Evolutionary conservation across 2,797 vertebrate genomes (phyloP).

Genomic region (Dendrocincla fuliginosa): DNA sequence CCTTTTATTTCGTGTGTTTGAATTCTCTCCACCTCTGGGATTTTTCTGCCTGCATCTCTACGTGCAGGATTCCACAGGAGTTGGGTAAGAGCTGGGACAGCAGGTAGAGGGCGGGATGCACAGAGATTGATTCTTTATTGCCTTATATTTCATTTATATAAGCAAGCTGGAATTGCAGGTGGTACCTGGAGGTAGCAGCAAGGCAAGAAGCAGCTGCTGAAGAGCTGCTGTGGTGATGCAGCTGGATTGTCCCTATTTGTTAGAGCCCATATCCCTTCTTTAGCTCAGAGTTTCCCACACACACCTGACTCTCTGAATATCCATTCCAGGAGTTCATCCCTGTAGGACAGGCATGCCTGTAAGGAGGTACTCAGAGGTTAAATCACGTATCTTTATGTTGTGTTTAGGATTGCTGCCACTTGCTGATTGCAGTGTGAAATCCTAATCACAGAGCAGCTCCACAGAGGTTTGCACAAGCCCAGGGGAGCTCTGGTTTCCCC

Average conservation of each 20-base stretch:
- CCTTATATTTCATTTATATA: fast-evolving
- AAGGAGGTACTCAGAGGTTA: neutral
- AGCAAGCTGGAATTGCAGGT: neutral
- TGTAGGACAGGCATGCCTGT: neutral
- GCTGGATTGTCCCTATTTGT: neutral
- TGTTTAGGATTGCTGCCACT: neutral
- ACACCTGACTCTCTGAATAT: neutral
- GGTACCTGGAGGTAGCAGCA: neutral
- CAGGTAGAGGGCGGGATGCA: neutral
- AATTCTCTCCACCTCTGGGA: neutral
- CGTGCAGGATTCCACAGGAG: neutral
- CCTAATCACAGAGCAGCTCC: neutral
- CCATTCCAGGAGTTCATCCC: neutral
- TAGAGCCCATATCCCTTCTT: neutral
- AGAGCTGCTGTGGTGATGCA: neutral
- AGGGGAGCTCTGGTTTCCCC: neutral
- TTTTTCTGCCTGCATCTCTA: neutral
- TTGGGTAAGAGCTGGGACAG: neutral
- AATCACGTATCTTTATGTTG: fast-evolving
- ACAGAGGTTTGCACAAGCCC: neutral
- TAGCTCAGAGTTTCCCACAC: neutral
- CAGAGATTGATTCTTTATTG: neutral
- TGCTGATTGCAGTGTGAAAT: neutral
- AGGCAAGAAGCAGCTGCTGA: neutral
- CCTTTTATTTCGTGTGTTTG: neutral